Base-by-base conservation (phyloP, 2,113 vertebrate species). In the Dendropsophus ebraccatus region DNA sequence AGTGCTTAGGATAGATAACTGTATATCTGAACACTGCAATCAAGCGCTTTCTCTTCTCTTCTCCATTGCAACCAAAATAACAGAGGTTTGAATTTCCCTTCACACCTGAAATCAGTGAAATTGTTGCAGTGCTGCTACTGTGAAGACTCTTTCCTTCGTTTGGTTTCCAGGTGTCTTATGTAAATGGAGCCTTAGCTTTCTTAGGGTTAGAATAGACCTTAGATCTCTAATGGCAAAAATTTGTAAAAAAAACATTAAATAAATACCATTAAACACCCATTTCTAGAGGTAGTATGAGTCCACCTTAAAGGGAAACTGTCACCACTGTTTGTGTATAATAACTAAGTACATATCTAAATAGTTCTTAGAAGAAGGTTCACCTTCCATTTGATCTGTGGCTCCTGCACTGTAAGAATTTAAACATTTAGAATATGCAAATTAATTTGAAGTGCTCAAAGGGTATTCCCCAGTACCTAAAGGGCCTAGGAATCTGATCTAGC, bases 41-140 rank as follows among this genome's bases (percentile, higher is more conserved):
- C 85, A 87, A 81, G 85, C 69, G 17, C 85, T 74, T 87, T 87
- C 85, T 87, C 25, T 81, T 81, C 79, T 50, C 1, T 56, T 74
- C 76, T 69, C 85, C 69, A 74, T n/a, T 81, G 78, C 37, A 80
- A 74, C 85, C 35, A 87, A 87, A 87, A 87, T 86, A 86, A 86
- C 84, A 87, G 65, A 81, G 28, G 84, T 86, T 79, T 72, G 16
- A 21, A 56, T 79, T 80, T 79, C 23, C 19, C 28, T 80, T 37
- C 76, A 73, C 77, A 86, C 84, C 84, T 86, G 77, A 86, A 81
- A 81, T 79, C 65, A 81, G 50, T 12, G 58, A 81, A 56, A 80
- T 54, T 58, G 58, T 56, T 76, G 58, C 17, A 79, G 56, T 47
- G 54, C 70, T 84, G n/a, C 50, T 54, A 25, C 23, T 9, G 25